A percentile compares a stretch with the other conserved stretches of the same genome.
phyloP scores from a whole-genome alignment of 2,113 vertebrate species.

The Apeltes quadracus region DNA sequence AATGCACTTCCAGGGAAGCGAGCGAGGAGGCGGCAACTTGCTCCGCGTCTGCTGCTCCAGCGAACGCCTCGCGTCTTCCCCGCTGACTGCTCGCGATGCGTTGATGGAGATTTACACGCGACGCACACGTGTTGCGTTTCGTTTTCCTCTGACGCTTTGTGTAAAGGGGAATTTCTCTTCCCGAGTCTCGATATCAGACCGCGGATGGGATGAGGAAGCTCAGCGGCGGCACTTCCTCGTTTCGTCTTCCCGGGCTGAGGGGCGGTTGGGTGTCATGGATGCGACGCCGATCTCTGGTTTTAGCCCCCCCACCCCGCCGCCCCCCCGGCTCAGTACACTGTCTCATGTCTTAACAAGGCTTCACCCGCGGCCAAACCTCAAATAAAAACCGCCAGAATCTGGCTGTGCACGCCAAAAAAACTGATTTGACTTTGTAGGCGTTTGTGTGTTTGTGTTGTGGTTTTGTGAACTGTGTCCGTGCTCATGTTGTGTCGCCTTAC shows the following conservation, averaged over 20 bases:
- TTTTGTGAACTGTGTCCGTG: constrained; percentile 72
- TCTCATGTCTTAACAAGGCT: constrained; percentile 91
- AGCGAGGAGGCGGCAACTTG: constrained; percentile 21
- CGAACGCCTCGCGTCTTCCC: too few species aligned
- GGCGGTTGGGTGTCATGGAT: constrained; percentile 84
- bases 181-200: constrained; percentile 69
- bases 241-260: constrained; percentile 42
- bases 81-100: not conserved
- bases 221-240: constrained; percentile 51
- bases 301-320: constrained; percentile 82
- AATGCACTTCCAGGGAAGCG: constrained; percentile 53
- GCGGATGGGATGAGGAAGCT: constrained; percentile 75
- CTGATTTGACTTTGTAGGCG: constrained; percentile 79
- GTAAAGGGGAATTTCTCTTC: constrained; percentile 52
- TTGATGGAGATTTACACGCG: not conserved
- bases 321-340: constrained; percentile 80
- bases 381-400: constrained; percentile 83
- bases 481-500: constrained; percentile 69
- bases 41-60: not conserved
- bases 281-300: constrained; percentile 89
- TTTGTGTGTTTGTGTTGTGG: constrained; percentile 63
- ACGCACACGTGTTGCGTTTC: constrained; percentile 33
- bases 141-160: constrained; percentile 39
- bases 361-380: constrained; percentile 88
- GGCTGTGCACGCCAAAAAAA: constrained; percentile 82